Conservation (phyloP, 2,888 invertebrate genomes). For the Agrotis clavis region DNA sequence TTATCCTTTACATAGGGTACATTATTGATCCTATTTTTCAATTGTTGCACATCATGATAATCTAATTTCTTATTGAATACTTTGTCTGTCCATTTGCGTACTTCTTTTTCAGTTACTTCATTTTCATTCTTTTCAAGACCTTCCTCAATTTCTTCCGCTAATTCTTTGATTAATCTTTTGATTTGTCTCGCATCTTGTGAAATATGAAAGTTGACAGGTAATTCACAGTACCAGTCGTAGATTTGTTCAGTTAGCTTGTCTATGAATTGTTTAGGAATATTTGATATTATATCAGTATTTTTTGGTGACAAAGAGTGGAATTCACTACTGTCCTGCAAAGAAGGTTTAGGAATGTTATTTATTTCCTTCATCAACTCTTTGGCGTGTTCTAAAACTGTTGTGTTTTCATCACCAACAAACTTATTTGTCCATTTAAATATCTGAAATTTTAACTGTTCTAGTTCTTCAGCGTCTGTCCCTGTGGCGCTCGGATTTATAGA, state of each 20-base stretch:
- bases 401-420: constrained; percentile 71
- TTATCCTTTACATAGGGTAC: constrained; percentile 3
- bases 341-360: constrained; percentile 70
- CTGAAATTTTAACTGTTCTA: constrained; percentile 81
- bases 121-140: constrained; percentile 10
- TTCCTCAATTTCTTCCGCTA: constrained; percentile 44
- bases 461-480: constrained; percentile 71
- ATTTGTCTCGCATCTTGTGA: constrained; percentile 21
- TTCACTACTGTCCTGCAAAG: neutral
- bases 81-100: constrained; percentile 40
- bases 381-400: constrained; percentile 69
- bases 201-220: constrained; percentile 25
- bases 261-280: constrained; percentile 7
- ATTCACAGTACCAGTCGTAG: constrained; percentile 47
- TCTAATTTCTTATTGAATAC: constrained; percentile 43
- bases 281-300: neutral
- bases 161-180: constrained; percentile 35
- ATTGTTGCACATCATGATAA: constrained; percentile 7
- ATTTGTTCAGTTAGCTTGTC: constrained; percentile 36
- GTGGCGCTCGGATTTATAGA: constrained; percentile 68
- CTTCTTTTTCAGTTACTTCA: constrained; percentile 14
- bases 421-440: constrained; percentile 83
- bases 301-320: neutral
- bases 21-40: constrained; percentile 46
- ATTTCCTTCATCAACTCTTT: constrained; percentile 75